Evolutionary conservation across 2,113 vertebrate genomes (phyloP).

Genomic region (Hippocampus comes): DNA sequence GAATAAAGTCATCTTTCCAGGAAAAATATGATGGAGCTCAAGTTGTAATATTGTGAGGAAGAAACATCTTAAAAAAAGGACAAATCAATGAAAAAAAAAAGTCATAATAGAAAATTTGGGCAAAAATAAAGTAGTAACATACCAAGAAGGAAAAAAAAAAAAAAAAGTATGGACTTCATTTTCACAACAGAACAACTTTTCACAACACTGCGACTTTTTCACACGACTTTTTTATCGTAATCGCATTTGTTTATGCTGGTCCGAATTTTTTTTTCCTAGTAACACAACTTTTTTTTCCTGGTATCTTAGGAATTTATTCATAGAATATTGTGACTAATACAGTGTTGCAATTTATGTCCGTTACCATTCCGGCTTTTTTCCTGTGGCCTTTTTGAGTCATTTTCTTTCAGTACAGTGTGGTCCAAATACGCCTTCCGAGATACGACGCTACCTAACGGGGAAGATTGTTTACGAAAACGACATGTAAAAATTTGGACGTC

Average conservation of each 20-base stretch:
- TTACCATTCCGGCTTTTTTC: neutral
- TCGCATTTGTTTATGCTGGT: neutral
- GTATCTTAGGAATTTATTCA: too few relatives aligned
- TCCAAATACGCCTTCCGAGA: neutral
- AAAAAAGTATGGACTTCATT: neutral
- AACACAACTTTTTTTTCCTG: too few relatives aligned
- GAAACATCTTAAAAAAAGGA: too few relatives aligned
- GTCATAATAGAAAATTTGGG: neutral
- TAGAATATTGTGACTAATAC: too few relatives aligned
- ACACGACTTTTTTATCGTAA: neutral
- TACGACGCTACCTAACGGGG: constrained; percentile 44
- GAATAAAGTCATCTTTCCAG: neutral
- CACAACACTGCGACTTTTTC: too few relatives aligned
- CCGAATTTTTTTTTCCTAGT: neutral
- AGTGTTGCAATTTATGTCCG: neutral
- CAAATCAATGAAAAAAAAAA: neutral
- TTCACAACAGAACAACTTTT: neutral
- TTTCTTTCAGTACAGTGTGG: neutral
- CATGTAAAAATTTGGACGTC: constrained; percentile 37
- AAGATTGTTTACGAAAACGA: constrained; percentile 15
- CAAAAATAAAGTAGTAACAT: neutral
- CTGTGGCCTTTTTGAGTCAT: neutral
- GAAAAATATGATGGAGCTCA: neutral
- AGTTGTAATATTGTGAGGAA: neutral
- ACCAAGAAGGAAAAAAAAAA: neutral